Evolutionary conservation across 2,797 vertebrate genomes (phyloP).

Genomic region (Sandelia bainsii): DNA sequence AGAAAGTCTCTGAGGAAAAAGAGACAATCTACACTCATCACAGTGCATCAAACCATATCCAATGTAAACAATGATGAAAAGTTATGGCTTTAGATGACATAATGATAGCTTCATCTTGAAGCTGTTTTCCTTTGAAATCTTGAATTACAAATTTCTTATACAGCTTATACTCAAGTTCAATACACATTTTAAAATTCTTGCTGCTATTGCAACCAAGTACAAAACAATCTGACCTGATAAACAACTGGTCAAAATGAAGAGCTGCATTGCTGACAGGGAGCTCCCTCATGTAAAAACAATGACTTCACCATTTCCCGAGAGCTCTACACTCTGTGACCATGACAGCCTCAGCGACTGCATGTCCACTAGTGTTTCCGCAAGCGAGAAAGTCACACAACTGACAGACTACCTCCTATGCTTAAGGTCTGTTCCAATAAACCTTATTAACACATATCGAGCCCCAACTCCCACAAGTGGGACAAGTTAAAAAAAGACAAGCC

Average conservation of each 20-base stretch:
- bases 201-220: conserved; percentile 11
- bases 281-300: conserved; percentile 39
- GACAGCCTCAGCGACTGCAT: background rate
- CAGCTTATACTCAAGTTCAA: conserved; percentile 1
- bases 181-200: conserved; percentile 49
- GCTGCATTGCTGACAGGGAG: conserved; percentile 28
- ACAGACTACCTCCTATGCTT: background rate
- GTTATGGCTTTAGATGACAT: background rate
- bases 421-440: conserved; percentile 36
- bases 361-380: background rate
- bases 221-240: conserved; percentile 43
- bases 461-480: conserved; percentile 38
- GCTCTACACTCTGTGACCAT: background rate
- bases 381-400: background rate
- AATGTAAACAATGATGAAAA: conserved; percentile 22
- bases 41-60: conserved; percentile 16
- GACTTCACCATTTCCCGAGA: conserved; percentile 33
- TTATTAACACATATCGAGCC: conserved; percentile 57
- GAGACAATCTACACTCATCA: conserved; percentile 41
- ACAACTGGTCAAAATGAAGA: conserved; percentile 47
- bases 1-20: conserved; percentile 91
- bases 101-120: conserved; percentile 3
- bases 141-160: conserved; percentile 20
- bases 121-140: conserved; percentile 1
- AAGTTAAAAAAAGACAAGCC: conserved; percentile 38